Conservation (phyloP, 1,140 invertebrate genomes). For the Drosophila lacertosa region DNA sequence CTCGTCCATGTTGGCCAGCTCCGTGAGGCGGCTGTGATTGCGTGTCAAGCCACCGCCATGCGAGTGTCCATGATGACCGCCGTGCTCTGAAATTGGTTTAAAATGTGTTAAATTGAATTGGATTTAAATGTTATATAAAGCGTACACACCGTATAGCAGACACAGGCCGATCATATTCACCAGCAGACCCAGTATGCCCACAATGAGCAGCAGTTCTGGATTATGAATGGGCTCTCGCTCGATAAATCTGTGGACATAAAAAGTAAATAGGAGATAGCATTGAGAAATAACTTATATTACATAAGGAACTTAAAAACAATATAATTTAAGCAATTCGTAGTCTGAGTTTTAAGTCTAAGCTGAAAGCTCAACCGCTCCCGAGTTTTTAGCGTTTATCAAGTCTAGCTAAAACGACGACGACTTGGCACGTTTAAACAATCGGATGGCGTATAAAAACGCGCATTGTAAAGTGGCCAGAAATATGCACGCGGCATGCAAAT, state of each 20-base stretch:
- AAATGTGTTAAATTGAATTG: conserved; percentile 17
- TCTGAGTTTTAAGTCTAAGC: too few relatives aligned
- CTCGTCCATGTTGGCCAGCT: conserved; percentile 88
- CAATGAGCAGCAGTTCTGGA: conserved; percentile 89
- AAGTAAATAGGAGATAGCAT: background rate
- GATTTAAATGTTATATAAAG: background rate
- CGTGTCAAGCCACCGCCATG: conserved; percentile 89
- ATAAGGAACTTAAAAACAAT: too few relatives aligned
- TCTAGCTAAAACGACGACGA: background rate
- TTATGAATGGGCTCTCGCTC: conserved; percentile 93
- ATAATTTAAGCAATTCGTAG: too few relatives aligned
- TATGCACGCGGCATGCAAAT: conserved; percentile 68
- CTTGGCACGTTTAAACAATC: conserved; percentile 18
- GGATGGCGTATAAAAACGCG: conserved; percentile 21
- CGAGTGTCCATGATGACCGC: conserved; percentile 89
- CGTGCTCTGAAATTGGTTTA: conserved; percentile 88
- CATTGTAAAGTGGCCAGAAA: conserved; percentile 53
- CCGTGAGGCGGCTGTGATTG: conserved; percentile 84
- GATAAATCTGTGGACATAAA: conserved; percentile 86
- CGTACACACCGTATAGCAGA: conserved; percentile 90
- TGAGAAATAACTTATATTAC: background rate
- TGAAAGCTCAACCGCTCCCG: background rate
- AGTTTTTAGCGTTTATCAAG: conserved; percentile 7
- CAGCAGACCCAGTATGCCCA: conserved; percentile 91
- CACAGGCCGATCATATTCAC: conserved; percentile 93